Percentiles rank a stretch among this genome's conserved stretches.
Evolutionary conservation across 2,888 invertebrate species (phyloP).

Genomic region (Flexamia atlantica): DNA sequence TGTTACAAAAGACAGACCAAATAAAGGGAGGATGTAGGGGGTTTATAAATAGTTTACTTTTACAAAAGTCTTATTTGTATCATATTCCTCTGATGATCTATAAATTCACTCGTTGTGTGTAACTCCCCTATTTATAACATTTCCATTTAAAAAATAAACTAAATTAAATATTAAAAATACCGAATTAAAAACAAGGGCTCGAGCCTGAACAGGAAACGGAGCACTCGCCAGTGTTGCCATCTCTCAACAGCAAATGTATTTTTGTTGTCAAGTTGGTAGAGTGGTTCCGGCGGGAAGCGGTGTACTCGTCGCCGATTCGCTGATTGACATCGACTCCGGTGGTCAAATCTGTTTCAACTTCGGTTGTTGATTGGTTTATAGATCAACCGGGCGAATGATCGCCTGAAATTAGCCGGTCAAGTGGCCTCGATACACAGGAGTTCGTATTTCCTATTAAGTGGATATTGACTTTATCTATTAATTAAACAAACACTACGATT

Average conservation of each 20-base stretch:
- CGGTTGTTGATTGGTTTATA: not conserved
- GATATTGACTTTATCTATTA: no score
- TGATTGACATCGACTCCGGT: conserved; percentile 35
- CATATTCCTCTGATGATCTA: no score
- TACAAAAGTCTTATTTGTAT: no score
- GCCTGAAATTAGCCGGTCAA: not conserved
- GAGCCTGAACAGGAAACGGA: conserved; percentile 8
- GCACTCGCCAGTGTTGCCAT: conserved; percentile 42
- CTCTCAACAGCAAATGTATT: conserved; percentile 39
- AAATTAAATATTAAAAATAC: not conserved
- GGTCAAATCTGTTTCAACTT: conserved; percentile 7
- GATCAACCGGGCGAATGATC: not conserved
- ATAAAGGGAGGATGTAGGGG: no score
- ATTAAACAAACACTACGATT: no score
- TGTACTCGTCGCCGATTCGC: not conserved
- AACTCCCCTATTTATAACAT: no score
- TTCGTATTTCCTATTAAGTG: not conserved
- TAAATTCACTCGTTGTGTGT: no score
- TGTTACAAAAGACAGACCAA: no score
- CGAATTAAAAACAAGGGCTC: no score
- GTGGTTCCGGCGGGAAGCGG: conserved; percentile 33
- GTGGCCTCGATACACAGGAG: not conserved
- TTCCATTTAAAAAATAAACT: no score
- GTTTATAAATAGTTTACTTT: no score
- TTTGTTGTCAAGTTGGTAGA: conserved; percentile 41